phyloP scores from a whole-genome alignment of 2,888 invertebrate genomes.

The Idaea aversata region DNA sequence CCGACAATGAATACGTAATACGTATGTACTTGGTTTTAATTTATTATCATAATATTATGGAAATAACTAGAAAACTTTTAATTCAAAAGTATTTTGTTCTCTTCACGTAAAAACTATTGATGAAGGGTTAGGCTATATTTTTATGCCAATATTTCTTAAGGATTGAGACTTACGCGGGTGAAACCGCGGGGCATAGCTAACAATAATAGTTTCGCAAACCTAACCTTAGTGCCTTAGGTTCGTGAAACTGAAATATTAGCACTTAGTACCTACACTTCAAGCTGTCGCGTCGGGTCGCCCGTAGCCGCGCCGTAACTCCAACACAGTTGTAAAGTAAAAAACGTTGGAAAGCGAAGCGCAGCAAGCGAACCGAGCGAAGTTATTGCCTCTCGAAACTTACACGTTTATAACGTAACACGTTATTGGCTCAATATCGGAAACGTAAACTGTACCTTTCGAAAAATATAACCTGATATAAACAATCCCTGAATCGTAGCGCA shows the following conservation, averaged over 20 bases:
- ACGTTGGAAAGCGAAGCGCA: constrained; percentile 2
- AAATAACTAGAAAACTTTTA: too few species aligned
- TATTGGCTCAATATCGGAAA: constrained; percentile 9
- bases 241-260: too few species aligned
- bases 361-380: constrained; percentile 8
- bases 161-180: too few species aligned
- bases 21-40: not conserved
- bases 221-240: too few species aligned
- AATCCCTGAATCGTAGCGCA: not conserved
- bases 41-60: not conserved
- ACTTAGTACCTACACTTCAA: too few species aligned
- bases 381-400: constrained; percentile 16
- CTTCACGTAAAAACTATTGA: too few species aligned
- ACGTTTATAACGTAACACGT: not conserved
- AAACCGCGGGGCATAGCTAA: too few species aligned
- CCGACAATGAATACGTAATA: not conserved
- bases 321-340: constrained; percentile 4
- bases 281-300: too few species aligned
- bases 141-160: too few species aligned
- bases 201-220: too few species aligned
- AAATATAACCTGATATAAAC: not conserved
- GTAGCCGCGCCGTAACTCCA: not conserved
- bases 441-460: not conserved
- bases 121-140: too few species aligned
- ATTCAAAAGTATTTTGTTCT: too few species aligned